These are phyloP conservation scores for Anniella stebbinsi DNA, from an alignment of 2,797 vertebrate species.

Conservation along the genomic window DNA sequence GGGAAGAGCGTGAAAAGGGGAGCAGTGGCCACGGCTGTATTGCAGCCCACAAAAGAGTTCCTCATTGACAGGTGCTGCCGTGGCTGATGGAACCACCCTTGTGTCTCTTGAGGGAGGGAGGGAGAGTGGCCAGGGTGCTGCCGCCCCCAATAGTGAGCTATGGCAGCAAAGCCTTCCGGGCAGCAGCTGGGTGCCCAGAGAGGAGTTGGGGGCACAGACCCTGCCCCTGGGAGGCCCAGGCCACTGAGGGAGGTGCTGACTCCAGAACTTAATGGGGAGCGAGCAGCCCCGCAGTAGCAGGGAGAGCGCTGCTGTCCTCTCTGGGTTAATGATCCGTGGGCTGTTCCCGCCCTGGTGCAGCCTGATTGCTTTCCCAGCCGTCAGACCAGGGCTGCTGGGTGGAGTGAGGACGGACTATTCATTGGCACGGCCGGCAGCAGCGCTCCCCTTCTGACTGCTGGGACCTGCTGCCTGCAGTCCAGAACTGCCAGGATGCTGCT, in stretches of 20 bases:
- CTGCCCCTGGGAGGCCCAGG: too few species aligned
- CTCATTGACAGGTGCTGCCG: not conserved
- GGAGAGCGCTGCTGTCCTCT: not conserved
- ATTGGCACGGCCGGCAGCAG: not conserved
- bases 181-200: too few species aligned
- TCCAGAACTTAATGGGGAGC: not conserved
- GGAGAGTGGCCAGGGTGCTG: too few species aligned
- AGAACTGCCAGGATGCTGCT: conserved; percentile 20
- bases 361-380: conserved; percentile 33
- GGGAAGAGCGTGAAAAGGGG: not conserved
- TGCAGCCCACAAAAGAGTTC: too few species aligned
- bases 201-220: too few species aligned
- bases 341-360: not conserved
- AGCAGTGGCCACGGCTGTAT: too few species aligned
- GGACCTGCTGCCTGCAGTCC: not conserved
- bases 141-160: too few species aligned
- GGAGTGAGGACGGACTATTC: not conserved
- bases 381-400: conserved; percentile 40
- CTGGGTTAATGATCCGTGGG: conserved; percentile 55
- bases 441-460: rapidly evolving
- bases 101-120: not conserved
- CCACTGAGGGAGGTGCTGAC: not conserved
- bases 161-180: too few species aligned
- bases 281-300: too few species aligned
- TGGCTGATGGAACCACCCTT: too few species aligned